phyloP scores from a whole-genome alignment of 2,888 invertebrate genomes.

The Sminthurinus aureus region DNA sequence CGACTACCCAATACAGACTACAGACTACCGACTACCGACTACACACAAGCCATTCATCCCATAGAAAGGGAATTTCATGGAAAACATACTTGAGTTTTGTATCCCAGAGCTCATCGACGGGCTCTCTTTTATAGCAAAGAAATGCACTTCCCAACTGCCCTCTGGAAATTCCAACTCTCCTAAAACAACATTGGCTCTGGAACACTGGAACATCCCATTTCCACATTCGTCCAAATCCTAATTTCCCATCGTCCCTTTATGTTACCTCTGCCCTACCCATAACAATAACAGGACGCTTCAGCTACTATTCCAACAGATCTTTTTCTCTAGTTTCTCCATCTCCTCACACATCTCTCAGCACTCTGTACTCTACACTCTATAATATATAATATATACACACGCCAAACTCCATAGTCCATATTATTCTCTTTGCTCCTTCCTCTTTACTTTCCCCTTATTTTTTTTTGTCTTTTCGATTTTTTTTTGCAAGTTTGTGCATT shows the following conservation, averaged over 20 bases:
- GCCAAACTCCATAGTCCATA: neutral
- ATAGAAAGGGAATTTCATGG: slow-evolving; percentile 29
- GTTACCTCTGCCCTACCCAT: slow-evolving; percentile 37
- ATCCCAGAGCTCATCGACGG: neutral
- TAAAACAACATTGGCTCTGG: slow-evolving; percentile 37
- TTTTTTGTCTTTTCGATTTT: neutral
- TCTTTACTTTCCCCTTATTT: neutral
- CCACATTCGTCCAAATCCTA: slow-evolving; percentile 32
- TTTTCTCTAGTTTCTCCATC: neutral
- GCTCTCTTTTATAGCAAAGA: slow-evolving; percentile 8
- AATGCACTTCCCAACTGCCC: slow-evolving; percentile 31
- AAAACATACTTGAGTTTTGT: slow-evolving; percentile 13
- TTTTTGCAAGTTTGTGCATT: neutral
- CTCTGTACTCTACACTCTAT: too few species aligned
- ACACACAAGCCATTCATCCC: slow-evolving; percentile 10
- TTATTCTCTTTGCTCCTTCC: neutral
- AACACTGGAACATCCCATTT: neutral
- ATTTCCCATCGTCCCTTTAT: slow-evolving; percentile 37
- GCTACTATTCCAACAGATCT: neutral
- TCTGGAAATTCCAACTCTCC: slow-evolving; percentile 27
- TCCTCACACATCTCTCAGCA: too few species aligned
- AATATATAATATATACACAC: too few species aligned
- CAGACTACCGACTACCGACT: too few species aligned
- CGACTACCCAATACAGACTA: neutral
- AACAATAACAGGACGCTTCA: slow-evolving; percentile 28